phyloP scores from a whole-genome alignment of 2,888 invertebrate species.

The Chrysolina haemoptera region DNA sequence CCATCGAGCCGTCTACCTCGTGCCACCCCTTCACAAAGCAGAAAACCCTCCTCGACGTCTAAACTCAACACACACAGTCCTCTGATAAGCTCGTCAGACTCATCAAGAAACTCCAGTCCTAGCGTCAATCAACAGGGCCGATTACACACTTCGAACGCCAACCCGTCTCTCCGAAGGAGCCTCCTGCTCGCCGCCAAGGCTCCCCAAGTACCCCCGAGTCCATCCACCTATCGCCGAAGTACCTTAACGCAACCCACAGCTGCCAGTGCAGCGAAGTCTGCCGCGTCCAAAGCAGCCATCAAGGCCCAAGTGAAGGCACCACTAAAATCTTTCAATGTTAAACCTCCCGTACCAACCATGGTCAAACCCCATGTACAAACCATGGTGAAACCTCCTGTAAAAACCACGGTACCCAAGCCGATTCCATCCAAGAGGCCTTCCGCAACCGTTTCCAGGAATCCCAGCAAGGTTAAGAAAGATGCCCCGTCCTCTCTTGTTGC shows the following conservation, averaged over 20 bases:
- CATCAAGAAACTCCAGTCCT: slow-evolving; percentile 80
- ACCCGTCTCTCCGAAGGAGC: slow-evolving; percentile 71
- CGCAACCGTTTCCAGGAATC: slow-evolving; percentile 51
- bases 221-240: slow-evolving; percentile 69
- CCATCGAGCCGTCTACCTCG: slow-evolving; percentile 63
- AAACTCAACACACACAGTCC: slow-evolving; percentile 64
- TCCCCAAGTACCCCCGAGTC: slow-evolving; percentile 71
- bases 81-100: slow-evolving; percentile 69
- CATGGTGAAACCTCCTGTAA: slow-evolving; percentile 6
- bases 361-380: slow-evolving; percentile 3
- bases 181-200: slow-evolving; percentile 72
- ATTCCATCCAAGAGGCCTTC: slow-evolving; percentile 47
- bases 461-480: slow-evolving; percentile 54
- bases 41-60: slow-evolving; percentile 62
- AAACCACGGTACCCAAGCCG: neutral
- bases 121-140: slow-evolving; percentile 65
- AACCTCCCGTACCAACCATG: neutral
- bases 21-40: slow-evolving; percentile 57
- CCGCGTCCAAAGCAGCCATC: slow-evolving; percentile 60
- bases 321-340: slow-evolving; percentile 27
- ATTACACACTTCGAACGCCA: slow-evolving; percentile 57
- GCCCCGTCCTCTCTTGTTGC: slow-evolving; percentile 30
- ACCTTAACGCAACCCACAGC: slow-evolving; percentile 74
- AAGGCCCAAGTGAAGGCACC: slow-evolving; percentile 35
- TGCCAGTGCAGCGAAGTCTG: slow-evolving; percentile 74